Percentiles rank a stretch among this genome's conserved stretches.
These are phyloP conservation scores for Hyperopisus bebe DNA, from an alignment of 2,113 vertebrate genomes.

Conservation along the genomic window DNA sequence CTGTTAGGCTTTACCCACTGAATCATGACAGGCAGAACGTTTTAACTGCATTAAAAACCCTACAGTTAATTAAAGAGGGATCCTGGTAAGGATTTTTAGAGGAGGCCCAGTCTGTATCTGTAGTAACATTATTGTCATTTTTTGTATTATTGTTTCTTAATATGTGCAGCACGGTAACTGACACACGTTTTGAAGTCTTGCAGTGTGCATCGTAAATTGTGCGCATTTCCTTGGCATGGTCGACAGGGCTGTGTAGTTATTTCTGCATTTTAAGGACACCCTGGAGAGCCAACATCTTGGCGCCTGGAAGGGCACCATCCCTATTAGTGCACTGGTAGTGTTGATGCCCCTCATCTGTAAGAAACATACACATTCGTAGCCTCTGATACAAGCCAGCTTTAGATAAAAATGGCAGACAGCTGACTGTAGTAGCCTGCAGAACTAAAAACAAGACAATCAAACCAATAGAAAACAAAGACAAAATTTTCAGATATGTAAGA, in stretches of 20 bases:
- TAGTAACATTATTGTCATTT: background rate
- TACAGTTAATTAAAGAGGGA: background rate
- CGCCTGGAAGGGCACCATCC: background rate
- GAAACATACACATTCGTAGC: background rate
- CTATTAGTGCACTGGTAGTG: background rate
- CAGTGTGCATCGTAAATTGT: background rate
- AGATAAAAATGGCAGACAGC: background rate
- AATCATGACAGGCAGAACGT: background rate
- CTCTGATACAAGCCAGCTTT: background rate
- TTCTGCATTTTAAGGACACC: background rate
- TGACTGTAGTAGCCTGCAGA: background rate
- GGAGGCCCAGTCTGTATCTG: background rate
- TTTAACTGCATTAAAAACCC: background rate
- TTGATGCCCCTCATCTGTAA: background rate
- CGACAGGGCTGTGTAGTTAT: background rate
- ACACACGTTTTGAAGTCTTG: background rate
- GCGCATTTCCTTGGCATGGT: background rate
- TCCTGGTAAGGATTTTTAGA: background rate
- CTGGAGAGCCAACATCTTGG: background rate
- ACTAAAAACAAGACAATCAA: background rate
- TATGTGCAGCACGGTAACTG: background rate
- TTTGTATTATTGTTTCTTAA: background rate
- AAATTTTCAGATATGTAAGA: background rate
- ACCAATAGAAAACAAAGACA: background rate
- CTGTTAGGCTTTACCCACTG: background rate